Percentiles rank a stretch among this genome's conserved stretches.
Conservation (phyloP, 2,888 invertebrate species). For the Aleiodes leptofemur region DNA sequence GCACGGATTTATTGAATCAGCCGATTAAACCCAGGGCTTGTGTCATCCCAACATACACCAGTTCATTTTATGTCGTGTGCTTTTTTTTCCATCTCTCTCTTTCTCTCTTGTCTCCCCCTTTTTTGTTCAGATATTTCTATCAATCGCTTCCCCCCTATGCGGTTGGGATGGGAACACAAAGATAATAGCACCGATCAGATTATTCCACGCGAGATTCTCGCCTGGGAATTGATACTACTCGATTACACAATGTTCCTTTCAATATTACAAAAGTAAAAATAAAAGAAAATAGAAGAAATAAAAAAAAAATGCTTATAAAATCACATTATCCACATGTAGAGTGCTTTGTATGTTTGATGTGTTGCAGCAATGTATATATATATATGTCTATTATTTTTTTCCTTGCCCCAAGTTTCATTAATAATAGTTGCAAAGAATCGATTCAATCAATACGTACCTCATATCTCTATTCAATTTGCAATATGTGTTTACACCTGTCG, state of each 20-base stretch:
- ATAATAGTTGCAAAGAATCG: slow-evolving; percentile 22
- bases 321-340: neutral
- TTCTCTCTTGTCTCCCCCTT: slow-evolving; percentile 26
- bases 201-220: slow-evolving; percentile 45
- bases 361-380: slow-evolving; percentile 30
- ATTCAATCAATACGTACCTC: slow-evolving; percentile 21
- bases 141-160: neutral
- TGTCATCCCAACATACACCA: slow-evolving; percentile 60
- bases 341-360: slow-evolving; percentile 45
- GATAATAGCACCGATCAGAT: slow-evolving; percentile 42
- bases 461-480: too few species aligned
- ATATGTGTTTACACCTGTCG: too few species aligned
- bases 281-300: neutral
- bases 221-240: slow-evolving; percentile 42
- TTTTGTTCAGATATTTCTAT: slow-evolving; percentile 37
- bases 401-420: slow-evolving; percentile 1
- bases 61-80: slow-evolving; percentile 29
- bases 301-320: slow-evolving; percentile 5
- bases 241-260: slow-evolving; percentile 31
- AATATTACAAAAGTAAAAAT: neutral
- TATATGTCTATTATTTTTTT: neutral
- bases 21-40: slow-evolving; percentile 68
- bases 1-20: slow-evolving; percentile 75
- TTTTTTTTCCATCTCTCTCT: neutral
- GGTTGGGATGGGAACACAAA: slow-evolving; percentile 32